phyloP scores from a whole-genome alignment of 2,888 invertebrate genomes.

The Limulus polyphemus region DNA sequence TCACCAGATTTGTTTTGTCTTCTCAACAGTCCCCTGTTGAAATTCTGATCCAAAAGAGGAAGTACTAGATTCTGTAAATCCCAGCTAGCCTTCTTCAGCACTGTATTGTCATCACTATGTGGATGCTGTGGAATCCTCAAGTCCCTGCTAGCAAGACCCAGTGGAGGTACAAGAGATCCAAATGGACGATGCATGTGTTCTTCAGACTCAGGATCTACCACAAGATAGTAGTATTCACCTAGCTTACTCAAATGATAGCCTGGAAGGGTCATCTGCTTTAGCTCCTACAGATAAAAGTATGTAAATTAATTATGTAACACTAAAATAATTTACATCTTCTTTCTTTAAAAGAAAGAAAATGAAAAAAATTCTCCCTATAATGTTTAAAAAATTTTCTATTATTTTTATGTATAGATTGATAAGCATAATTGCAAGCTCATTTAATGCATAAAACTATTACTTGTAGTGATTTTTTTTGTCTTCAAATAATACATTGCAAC shows the following conservation, averaged over 20 bases:
- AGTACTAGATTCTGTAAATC: no score
- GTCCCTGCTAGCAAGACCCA: constrained; percentile 14
- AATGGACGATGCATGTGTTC: constrained; percentile 6
- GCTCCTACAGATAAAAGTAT: constrained; percentile 41
- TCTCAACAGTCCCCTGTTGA: constrained; percentile 1
- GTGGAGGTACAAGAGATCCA: constrained; percentile 18
- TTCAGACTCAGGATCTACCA: constrained; percentile 32
- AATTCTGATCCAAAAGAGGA: constrained; percentile 6
- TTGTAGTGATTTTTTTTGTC: no score
- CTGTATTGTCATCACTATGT: constrained; percentile 22
- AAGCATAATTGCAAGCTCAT: no score
- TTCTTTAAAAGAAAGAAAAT: background rate
- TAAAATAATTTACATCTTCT: background rate
- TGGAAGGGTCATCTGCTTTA: constrained; percentile 46
- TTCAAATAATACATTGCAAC: no score
- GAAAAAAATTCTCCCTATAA: no score
- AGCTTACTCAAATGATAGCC: constrained; percentile 47
- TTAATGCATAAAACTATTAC: no score
- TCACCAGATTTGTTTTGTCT: background rate
- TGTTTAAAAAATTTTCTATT: no score
- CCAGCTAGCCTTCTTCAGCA: constrained; percentile 7
- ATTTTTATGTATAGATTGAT: no score
- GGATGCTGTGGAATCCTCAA: constrained; percentile 19
- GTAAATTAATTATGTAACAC: no score
- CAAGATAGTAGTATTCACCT: constrained; percentile 48